Evolutionary conservation across 2,113 vertebrate genomes (phyloP).

Genomic region (Strigops habroptila): DNA sequence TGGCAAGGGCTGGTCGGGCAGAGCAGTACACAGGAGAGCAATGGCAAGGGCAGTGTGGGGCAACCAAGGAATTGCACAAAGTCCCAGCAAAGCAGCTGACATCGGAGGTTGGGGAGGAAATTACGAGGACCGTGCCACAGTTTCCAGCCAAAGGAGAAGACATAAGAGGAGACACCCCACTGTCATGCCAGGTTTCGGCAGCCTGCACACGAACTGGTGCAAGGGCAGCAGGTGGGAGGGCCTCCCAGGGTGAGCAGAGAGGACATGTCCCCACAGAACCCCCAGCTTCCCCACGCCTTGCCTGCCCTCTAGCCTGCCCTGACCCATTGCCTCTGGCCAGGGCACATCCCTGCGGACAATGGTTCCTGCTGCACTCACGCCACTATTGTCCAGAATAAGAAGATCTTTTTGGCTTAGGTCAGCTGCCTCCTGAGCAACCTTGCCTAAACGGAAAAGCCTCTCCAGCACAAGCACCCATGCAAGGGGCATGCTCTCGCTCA

Average conservation of each 20-base stretch:
- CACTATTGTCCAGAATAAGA: background rate
- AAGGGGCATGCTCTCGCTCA: background rate
- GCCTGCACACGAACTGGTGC: background rate
- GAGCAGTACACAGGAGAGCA: background rate
- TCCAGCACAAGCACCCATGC: background rate
- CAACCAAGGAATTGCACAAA: background rate
- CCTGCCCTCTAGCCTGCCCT: background rate
- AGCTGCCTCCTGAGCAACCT: background rate
- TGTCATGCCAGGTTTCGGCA: background rate
- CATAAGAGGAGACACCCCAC: background rate
- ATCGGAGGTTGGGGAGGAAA: background rate
- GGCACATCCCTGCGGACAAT: fast-evolving
- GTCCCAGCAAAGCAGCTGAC: background rate
- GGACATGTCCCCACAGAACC: fast-evolving
- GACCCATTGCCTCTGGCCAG: background rate
- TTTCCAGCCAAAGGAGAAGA: background rate
- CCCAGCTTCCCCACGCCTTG: fast-evolving
- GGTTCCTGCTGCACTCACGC: background rate
- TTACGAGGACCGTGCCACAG: background rate
- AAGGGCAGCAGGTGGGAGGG: background rate
- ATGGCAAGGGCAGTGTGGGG: background rate
- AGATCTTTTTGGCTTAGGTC: background rate
- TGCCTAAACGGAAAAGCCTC: background rate
- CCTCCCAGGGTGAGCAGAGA: fast-evolving
- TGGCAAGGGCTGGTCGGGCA: fast-evolving